Evolutionary conservation across 2,888 invertebrate genomes (phyloP).

Genomic region (Gastrophysa polygoni): DNA sequence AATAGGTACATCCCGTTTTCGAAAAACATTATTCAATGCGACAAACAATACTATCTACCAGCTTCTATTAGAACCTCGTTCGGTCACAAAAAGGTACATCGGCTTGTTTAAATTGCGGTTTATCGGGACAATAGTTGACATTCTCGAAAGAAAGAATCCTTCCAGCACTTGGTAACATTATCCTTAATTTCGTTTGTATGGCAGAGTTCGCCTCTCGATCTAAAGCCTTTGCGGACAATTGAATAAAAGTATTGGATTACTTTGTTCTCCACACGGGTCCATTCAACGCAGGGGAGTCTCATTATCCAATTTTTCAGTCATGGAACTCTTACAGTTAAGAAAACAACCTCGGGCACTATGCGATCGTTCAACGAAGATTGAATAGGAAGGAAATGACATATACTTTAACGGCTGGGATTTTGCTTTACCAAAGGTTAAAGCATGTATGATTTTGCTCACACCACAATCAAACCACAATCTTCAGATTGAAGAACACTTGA

Average conservation of each 20-base stretch:
- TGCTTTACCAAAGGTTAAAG: too few species aligned
- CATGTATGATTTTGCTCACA: too few species aligned
- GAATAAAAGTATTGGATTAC: constrained; percentile 38
- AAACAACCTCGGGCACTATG: constrained; percentile 23
- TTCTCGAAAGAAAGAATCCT: constrained; percentile 24
- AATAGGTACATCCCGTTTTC: not conserved
- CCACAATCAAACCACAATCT: too few species aligned
- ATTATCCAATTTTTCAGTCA: constrained; percentile 42
- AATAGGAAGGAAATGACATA: too few species aligned
- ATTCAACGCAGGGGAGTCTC: constrained; percentile 31
- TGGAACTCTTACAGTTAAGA: constrained; percentile 40
- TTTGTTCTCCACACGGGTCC: constrained; percentile 32
- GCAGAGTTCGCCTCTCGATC: constrained; percentile 29
- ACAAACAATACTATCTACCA: constrained; percentile 30
- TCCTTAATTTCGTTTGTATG: constrained; percentile 41
- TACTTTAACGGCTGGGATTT: too few species aligned
- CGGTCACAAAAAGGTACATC: constrained; percentile 31
- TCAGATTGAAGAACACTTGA: too few species aligned
- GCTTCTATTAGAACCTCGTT: constrained; percentile 24
- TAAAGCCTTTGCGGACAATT: constrained; percentile 29
- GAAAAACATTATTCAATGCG: constrained; percentile 11
- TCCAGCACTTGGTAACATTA: constrained; percentile 39
- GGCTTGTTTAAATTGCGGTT: constrained; percentile 24
- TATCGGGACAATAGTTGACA: constrained; percentile 35
- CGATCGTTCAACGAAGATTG: too few species aligned